Base-by-base conservation (phyloP, 2,797 vertebrate genomes). In the Coreius guichenoti region DNA sequence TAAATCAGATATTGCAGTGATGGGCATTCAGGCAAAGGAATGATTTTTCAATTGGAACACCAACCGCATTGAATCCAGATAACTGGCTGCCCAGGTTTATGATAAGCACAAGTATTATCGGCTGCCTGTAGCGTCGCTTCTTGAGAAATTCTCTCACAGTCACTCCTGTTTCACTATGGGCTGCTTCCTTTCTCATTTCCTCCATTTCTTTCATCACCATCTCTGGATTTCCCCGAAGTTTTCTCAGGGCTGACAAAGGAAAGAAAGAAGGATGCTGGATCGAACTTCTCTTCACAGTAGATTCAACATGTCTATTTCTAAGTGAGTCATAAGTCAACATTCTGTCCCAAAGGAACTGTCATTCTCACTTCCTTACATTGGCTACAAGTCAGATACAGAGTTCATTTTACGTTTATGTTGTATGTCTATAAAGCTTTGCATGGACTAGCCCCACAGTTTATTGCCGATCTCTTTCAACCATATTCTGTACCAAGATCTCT, bases 11-110 rank as follows among this genome's bases (percentile, higher is more conserved):
- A 58, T 39, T 5, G 33, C 75, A 77, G 0, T 33, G 2, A 54
- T 21, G 73, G 11, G 51, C 17, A 29, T 17, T 68, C 4, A 12
- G 2, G 72, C 19, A 76, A 61, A 61, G 5, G 13, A 61, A 17
- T 3, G 3, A 49, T 51, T 63, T 81, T 61, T 56, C 19, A 21
- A 19, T 31, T 9, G 39, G 2, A 83, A 54, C 7, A 92, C 92
- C 81, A 72, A 94, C 94, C 69, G 93, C 94, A n/a, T 88, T 95
- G 86, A 96, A 95, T 81, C 93, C 94, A 0, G 93, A 95, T 26
- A 95, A 89, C 77, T 93, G 90, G 19, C 92, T 94, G 26, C 90
- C 93, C 79, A 94, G 45, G 86, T 91, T 94, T 89, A 95, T 89
- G 45, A 93, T 86, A 31, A 94, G 90, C 81, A 94, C 91, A 4